A percentile compares a stretch with the other conserved stretches of the same genome.
phyloP scores from a whole-genome alignment of 2,888 invertebrate genomes.

The Cataglyphis rosenhaueri region DNA sequence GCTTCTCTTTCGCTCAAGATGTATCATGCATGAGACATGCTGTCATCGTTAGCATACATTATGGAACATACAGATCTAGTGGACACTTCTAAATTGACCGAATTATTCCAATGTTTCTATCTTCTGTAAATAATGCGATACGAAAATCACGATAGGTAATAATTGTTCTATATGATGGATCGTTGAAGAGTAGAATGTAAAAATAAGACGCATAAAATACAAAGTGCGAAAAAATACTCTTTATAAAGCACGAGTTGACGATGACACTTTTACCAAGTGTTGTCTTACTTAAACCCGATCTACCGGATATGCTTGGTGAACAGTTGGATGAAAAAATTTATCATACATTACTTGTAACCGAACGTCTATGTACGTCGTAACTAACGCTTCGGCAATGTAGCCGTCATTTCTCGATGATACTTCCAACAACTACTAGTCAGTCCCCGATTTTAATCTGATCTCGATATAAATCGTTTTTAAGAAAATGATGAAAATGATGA shows the following conservation, averaged over 20 bases:
- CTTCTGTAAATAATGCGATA: slow-evolving; percentile 26
- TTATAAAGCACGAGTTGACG: slow-evolving; percentile 10
- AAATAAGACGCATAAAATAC: slow-evolving; percentile 1
- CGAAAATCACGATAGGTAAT: slow-evolving; percentile 1
- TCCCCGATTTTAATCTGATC: slow-evolving; percentile 77
- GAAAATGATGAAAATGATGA: neutral
- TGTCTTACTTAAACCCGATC: slow-evolving; percentile 4
- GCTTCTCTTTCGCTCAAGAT: slow-evolving; percentile 61
- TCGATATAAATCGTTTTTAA: slow-evolving; percentile 31
- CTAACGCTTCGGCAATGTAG: slow-evolving; percentile 60
- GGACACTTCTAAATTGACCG: slow-evolving; percentile 16
- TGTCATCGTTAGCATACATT: slow-evolving; percentile 28
- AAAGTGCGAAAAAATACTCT: slow-evolving; percentile 26
- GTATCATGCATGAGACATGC: slow-evolving; percentile 47
- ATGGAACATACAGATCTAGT: slow-evolving; percentile 5
- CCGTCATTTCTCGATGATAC: slow-evolving; percentile 70
- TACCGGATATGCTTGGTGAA: slow-evolving; percentile 43
- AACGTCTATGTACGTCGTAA: slow-evolving; percentile 53
- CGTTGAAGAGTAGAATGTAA: slow-evolving; percentile 3
- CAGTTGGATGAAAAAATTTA: slow-evolving; percentile 20
- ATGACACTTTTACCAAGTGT: slow-evolving; percentile 4
- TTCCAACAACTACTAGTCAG: slow-evolving; percentile 85
- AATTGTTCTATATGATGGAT: slow-evolving; percentile 1
- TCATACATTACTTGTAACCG: slow-evolving; percentile 42
- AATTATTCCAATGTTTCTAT: slow-evolving; percentile 20